Evolutionary conservation across 1,140 invertebrate species (phyloP).

Genomic region (Drosophila santomea): DNA sequence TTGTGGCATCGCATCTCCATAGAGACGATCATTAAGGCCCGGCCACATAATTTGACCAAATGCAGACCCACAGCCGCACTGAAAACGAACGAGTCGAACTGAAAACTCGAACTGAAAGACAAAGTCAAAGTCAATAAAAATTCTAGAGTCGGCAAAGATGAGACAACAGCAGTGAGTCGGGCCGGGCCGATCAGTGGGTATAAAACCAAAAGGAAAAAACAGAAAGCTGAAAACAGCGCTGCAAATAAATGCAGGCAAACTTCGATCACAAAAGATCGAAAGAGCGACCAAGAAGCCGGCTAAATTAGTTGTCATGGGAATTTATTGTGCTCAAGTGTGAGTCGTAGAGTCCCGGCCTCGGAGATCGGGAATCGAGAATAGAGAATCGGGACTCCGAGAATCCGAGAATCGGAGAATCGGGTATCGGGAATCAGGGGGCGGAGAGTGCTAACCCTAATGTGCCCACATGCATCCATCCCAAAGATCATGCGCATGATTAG

Average conservation of each 20-base stretch:
- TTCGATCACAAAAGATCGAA: constrained; percentile 42
- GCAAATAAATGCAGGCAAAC: constrained; percentile 57
- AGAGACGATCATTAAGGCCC: constrained; percentile 68
- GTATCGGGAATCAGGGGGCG: constrained; percentile 6
- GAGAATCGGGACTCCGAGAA: constrained; percentile 4
- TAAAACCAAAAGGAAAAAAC: constrained; percentile 1
- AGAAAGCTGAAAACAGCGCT: constrained; percentile 11
- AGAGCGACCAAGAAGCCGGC: constrained; percentile 52
- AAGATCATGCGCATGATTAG: constrained; percentile 77
- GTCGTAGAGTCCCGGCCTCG: not conserved
- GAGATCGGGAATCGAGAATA: not conserved
- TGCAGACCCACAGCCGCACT: constrained; percentile 15
- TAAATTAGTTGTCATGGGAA: constrained; percentile 83
- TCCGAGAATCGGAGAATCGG: not conserved
- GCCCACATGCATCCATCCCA: constrained; percentile 50
- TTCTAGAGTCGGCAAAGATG: constrained; percentile 60
- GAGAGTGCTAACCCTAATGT: constrained; percentile 38
- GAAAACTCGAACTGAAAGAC: constrained; percentile 40
- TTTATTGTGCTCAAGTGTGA: constrained; percentile 75
- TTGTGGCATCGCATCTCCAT: constrained; percentile 46
- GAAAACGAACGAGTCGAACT: constrained; percentile 25
- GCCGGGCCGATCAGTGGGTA: not conserved
- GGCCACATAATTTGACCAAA: constrained; percentile 75
- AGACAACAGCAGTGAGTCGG: constrained; percentile 24
- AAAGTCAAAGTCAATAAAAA: constrained; percentile 75